Base-by-base conservation (phyloP, 2,888 invertebrate genomes). In the Pseudococcus jackbeardsleyi region DNA sequence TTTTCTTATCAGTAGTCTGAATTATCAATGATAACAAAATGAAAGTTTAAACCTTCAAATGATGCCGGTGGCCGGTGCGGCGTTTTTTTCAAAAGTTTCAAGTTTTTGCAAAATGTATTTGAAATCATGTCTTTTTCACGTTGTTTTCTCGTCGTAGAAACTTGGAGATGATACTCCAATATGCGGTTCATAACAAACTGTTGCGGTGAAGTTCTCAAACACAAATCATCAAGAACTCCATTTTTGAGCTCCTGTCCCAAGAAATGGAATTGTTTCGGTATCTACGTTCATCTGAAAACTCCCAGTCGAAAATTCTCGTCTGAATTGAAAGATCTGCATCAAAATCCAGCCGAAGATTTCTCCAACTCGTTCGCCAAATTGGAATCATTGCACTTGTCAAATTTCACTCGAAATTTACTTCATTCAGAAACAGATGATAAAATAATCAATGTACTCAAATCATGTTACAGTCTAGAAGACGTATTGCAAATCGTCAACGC, bases 401-500 rank as follows among this genome's bases (percentile, higher is more conserved):
- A n/a, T n/a, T n/a, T n/a, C n/a, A n/a, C n/a, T n/a, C n/a, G n/a
- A n/a, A n/a, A n/a, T n/a, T n/a, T n/a, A n/a, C n/a, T n/a, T n/a
- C n/a, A n/a, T n/a, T n/a, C n/a, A n/a, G n/a, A n/a, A n/a, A n/a
- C n/a, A n/a, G n/a, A n/a, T n/a, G n/a, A n/a, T n/a, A n/a, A n/a
- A n/a, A n/a, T n/a, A n/a, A n/a, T n/a, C n/a, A n/a, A n/a, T n/a
- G n/a, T n/a, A n/a, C n/a, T n/a, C n/a, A n/a, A n/a, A n/a, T n/a
- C n/a, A n/a, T n/a, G n/a, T n/a, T n/a, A n/a, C n/a, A n/a, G n/a
- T n/a, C n/a, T n/a, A n/a, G n/a, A n/a, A n/a, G n/a, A n/a, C n/a
- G n/a, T n/a, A n/a, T n/a, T n/a, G n/a, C n/a, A 72, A 26, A 88
- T 88, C 50, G 77, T 84, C 17, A 19, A 84, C 39, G 19, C 85